Conservation (phyloP, 2,113 vertebrate species). For the Burhinus bistriatus region DNA sequence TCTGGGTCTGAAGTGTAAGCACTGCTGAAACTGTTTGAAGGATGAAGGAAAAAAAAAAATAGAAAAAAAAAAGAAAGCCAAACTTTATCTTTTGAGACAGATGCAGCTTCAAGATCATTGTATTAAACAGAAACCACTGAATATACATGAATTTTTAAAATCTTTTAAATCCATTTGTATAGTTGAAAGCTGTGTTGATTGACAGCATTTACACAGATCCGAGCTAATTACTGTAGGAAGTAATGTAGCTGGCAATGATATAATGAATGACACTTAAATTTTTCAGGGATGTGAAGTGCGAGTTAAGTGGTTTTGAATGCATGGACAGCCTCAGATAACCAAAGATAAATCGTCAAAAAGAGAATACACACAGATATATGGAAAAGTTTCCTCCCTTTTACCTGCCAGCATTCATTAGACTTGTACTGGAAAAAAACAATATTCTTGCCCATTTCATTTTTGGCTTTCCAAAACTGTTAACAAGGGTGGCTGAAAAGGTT, state of each 20-base stretch:
- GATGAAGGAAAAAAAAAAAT: fast-evolving
- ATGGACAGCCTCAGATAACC: background rate
- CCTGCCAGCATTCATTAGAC: background rate
- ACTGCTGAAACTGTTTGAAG: background rate
- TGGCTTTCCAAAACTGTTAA: background rate
- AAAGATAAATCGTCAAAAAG: background rate
- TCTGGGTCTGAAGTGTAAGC: background rate
- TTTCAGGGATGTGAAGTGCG: background rate
- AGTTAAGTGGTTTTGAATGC: background rate
- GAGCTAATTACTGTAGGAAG: background rate
- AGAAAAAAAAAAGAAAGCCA: background rate
- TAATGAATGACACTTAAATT: background rate
- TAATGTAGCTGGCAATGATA: background rate
- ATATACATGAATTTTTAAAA: background rate
- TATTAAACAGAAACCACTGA: background rate
- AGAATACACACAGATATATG: background rate
- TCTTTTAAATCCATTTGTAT: background rate
- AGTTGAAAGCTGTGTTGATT: background rate
- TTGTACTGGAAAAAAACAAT: background rate
- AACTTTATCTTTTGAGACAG: background rate
- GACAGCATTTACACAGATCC: background rate
- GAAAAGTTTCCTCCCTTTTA: background rate
- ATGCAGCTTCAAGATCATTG: background rate
- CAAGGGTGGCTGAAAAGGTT: background rate
- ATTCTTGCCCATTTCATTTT: background rate